Percentiles rank a stretch among this genome's conserved stretches.
These are phyloP conservation scores for Dione vanillae DNA, from an alignment of 2,888 invertebrate genomes.

Conservation along the genomic window DNA sequence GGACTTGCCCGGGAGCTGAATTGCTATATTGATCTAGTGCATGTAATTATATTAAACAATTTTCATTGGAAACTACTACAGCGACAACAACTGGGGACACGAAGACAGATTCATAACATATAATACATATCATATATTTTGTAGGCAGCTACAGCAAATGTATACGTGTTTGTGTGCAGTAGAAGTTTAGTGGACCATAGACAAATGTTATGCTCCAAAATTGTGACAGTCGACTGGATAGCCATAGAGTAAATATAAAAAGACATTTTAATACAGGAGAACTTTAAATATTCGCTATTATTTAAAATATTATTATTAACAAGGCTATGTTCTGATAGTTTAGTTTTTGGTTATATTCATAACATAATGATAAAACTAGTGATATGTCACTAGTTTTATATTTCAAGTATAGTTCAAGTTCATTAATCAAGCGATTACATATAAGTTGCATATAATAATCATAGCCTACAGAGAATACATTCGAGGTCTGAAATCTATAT, in stretches of 20 bases:
- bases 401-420: neutral
- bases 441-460: neutral
- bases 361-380: no score
- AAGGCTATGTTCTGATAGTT: no score
- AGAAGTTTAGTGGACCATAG: slow-evolving; percentile 24
- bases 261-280: slow-evolving; percentile 12
- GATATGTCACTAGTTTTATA: no score
- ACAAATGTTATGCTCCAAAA: slow-evolving; percentile 48
- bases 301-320: neutral
- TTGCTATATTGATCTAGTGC: neutral
- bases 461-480: neutral
- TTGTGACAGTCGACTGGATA: neutral
- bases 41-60: slow-evolving; percentile 8
- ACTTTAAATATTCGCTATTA: slow-evolving; percentile 1
- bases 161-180: slow-evolving; percentile 45
- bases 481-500: neutral
- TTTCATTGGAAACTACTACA: neutral
- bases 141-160: slow-evolving; percentile 42
- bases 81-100: slow-evolving; percentile 42
- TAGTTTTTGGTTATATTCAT: neutral
- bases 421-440: neutral
- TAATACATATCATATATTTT: slow-evolving; percentile 17
- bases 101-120: slow-evolving; percentile 56
- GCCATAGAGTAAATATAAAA: slow-evolving; percentile 3
- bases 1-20: neutral